A percentile compares a stretch with the other conserved stretches of the same genome.
phyloP scores from a whole-genome alignment of 2,797 vertebrate species.

The Epinephelus coioides region DNA sequence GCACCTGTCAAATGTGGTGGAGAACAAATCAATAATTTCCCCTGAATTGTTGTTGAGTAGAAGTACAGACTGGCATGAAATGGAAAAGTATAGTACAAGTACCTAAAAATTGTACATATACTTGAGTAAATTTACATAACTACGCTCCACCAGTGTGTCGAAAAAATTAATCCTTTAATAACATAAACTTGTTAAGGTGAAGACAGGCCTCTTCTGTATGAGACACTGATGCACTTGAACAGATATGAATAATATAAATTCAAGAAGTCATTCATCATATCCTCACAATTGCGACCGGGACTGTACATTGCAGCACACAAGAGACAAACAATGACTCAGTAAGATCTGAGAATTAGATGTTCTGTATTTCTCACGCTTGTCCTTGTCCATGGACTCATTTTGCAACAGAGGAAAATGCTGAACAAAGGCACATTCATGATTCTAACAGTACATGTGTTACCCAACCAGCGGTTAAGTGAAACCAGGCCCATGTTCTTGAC shows the following conservation, averaged over 20 bases:
- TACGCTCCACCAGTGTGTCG: not conserved
- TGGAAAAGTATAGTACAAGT: not conserved
- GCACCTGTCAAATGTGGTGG: not conserved
- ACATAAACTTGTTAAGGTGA: not conserved
- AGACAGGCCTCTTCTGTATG: not conserved
- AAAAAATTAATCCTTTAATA: conserved; percentile 8
- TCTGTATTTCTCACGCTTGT: conserved; percentile 53
- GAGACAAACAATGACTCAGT: conserved; percentile 40
- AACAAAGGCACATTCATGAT: conserved; percentile 80
- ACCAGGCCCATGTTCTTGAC: conserved; percentile 73
- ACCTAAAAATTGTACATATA: not conserved
- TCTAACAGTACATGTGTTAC: conserved; percentile 74
- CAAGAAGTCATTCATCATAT: not conserved
- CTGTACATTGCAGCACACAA: not conserved
- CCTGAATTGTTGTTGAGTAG: too few relatives aligned
- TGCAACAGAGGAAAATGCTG: conserved; percentile 57
- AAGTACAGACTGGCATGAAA: not conserved
- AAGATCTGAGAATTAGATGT: conserved; percentile 34
- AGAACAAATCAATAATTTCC: not conserved
- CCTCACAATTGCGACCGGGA: not conserved
- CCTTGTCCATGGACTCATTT: conserved; percentile 51
- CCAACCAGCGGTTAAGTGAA: conserved; percentile 78
- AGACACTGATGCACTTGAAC: not conserved
- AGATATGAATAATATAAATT: conserved; percentile 6
- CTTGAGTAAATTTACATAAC: not conserved